Evolutionary conservation across 2,888 invertebrate species (phyloP).

Genomic region (Graphium colonna): DNA sequence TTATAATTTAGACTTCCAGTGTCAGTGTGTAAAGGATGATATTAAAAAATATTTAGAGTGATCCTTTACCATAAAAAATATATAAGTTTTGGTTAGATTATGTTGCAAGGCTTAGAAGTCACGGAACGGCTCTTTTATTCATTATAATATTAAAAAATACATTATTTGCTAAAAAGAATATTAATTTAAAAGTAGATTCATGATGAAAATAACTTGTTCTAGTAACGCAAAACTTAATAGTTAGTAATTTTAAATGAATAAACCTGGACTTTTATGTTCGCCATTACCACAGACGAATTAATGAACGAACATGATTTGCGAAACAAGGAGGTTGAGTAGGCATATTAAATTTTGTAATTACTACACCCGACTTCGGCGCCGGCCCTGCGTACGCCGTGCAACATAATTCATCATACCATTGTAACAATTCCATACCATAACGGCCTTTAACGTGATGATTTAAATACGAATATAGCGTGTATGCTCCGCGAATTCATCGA

Average conservation of each 20-base stretch:
- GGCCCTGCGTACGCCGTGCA: constrained; percentile 29
- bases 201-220: too few species aligned
- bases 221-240: too few species aligned
- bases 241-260: too few species aligned
- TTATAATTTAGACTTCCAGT: not conserved
- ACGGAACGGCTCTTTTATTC: too few species aligned
- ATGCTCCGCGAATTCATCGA: not conserved
- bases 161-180: not conserved
- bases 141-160: not conserved
- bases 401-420: not conserved
- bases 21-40: too few species aligned
- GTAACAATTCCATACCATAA: not conserved
- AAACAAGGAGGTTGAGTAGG: constrained; percentile 56
- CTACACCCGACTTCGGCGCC: constrained; percentile 41
- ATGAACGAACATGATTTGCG: constrained; percentile 72
- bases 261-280: constrained; percentile 33
- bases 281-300: constrained; percentile 55
- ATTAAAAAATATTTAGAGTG: too few species aligned
- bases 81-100: too few species aligned
- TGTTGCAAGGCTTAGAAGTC: too few species aligned
- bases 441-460: not conserved
- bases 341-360: constrained; percentile 63
- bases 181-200: too few species aligned
- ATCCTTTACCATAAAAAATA: too few species aligned
- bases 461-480: not conserved